Evolutionary conservation across 2,797 vertebrate genomes (phyloP).

Genomic region (Acanthornis magna): DNA sequence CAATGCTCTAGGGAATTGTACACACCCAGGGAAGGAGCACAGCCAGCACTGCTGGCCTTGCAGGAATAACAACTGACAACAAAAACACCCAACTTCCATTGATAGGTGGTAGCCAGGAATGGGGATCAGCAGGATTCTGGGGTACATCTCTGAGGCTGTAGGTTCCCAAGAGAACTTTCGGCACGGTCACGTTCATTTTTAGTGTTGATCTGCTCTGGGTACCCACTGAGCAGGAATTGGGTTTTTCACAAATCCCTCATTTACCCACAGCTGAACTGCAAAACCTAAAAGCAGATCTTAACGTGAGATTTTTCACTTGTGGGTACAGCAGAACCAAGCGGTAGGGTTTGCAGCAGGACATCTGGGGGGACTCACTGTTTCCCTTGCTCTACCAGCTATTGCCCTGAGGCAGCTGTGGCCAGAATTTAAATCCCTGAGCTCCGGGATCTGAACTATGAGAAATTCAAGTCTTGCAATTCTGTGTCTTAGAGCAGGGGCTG

Average conservation of each 20-base stretch:
- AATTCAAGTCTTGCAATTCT: neutral
- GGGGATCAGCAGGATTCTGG: neutral
- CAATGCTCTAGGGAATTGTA: neutral
- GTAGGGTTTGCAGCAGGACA: neutral
- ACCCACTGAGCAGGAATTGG: neutral
- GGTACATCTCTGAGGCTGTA: neutral
- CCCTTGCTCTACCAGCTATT: neutral
- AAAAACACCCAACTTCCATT: neutral
- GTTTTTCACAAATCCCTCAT: neutral
- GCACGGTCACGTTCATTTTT: neutral
- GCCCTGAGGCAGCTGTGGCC: neutral
- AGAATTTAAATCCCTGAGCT: neutral
- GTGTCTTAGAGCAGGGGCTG: neutral
- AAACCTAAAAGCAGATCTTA: neutral
- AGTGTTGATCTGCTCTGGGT: neutral
- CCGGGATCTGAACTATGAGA: neutral
- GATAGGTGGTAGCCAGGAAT: neutral
- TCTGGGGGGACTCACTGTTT: neutral
- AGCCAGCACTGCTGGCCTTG: neutral
- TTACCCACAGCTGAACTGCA: neutral
- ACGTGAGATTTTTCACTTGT: neutral
- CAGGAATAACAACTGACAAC: neutral
- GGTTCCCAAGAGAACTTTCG: neutral
- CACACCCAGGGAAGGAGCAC: neutral
- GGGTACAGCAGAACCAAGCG: neutral